Evolutionary conservation across 2,113 vertebrate species (phyloP).

Genomic region (Rhynchomys soricoides): DNA sequence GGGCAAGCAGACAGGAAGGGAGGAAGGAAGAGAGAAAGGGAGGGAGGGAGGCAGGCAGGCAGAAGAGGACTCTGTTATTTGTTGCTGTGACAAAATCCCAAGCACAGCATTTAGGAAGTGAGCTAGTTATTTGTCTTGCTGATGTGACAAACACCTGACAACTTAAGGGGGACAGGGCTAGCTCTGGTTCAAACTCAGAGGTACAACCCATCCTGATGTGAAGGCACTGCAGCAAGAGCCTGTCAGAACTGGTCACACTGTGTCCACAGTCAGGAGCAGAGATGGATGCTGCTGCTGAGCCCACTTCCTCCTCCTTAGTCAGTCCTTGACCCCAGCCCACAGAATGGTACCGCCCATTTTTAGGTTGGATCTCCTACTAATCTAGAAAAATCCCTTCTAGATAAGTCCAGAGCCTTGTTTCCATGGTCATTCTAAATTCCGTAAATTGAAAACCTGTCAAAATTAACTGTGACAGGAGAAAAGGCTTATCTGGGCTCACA

Average conservation of each 20-base stretch:
- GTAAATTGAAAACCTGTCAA: neutral
- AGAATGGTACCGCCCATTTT: neutral
- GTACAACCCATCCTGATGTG: no score
- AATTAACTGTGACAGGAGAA: neutral
- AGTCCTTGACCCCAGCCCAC: neutral
- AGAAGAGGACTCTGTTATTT: neutral
- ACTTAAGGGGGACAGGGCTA: neutral
- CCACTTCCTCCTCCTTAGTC: neutral
- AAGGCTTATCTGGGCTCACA: neutral
- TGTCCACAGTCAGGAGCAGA: neutral
- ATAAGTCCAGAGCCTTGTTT: neutral
- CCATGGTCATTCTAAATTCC: neutral
- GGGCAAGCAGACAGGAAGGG: no score
- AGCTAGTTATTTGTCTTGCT: neutral
- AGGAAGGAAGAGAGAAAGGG: no score
- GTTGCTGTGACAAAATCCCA: neutral
- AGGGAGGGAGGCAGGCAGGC: no score
- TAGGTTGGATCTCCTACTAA: neutral
- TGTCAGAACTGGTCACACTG: neutral
- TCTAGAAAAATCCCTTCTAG: neutral
- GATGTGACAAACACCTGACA: neutral
- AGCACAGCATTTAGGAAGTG: neutral
- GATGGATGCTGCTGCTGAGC: neutral
- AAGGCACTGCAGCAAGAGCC: neutral
- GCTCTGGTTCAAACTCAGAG: neutral